phyloP scores from a whole-genome alignment of 2,113 vertebrate genomes.

The Tamias sibiricus region DNA sequence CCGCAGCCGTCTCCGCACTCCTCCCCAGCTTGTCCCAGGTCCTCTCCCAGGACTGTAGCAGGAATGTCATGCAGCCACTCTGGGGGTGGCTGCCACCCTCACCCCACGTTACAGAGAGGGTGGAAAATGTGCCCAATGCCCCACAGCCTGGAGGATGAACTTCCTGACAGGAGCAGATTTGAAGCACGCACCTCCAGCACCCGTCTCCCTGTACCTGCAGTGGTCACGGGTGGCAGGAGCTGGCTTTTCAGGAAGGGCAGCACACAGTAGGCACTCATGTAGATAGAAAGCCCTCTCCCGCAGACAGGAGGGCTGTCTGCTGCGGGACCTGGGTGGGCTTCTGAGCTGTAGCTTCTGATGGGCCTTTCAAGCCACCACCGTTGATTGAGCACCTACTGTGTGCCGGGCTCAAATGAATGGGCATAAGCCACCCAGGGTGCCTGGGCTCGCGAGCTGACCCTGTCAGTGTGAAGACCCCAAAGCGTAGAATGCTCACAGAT shows the following conservation, averaged over 20 bases:
- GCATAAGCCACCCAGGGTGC: neutral
- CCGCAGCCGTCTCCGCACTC: neutral
- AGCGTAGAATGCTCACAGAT: too few relatives aligned
- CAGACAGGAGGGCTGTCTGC: rapidly evolving
- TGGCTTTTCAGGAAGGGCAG: neutral
- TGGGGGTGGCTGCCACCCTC: neutral
- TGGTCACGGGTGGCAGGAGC: neutral
- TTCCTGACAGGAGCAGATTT: neutral
- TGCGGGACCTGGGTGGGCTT: neutral
- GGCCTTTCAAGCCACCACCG: neutral
- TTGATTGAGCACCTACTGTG: neutral
- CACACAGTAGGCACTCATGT: neutral
- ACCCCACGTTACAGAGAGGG: neutral
- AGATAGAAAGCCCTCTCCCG: neutral
- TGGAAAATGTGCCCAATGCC: rapidly evolving
- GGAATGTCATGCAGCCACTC: neutral
- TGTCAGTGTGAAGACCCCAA: neutral
- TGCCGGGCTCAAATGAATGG: neutral
- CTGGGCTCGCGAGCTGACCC: rapidly evolving
- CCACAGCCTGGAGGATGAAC: neutral
- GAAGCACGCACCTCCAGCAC: too few relatives aligned
- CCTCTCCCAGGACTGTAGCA: neutral
- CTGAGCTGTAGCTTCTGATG: neutral
- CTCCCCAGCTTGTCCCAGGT: neutral
- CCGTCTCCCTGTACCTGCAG: rapidly evolving